Base-by-base conservation (phyloP, 2,888 invertebrate species). In the Dugesia japonica region DNA sequence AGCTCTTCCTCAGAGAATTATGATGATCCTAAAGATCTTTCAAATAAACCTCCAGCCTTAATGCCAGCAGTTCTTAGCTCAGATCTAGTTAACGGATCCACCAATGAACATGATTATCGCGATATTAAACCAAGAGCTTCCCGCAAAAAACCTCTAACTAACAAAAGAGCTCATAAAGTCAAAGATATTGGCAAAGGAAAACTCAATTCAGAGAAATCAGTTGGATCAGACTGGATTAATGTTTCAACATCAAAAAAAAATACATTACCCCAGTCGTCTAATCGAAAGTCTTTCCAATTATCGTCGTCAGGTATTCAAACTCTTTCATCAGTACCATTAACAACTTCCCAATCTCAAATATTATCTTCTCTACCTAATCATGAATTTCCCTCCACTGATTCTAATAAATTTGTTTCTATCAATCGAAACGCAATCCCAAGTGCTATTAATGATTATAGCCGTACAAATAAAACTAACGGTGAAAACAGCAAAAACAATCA, bases 1-100 rank as follows among this genome's bases (percentile, higher is more conserved):
- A 56, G n/a, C 17, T 56, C 56, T 56, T n/a, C n/a, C n/a, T 56
- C 56, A 56, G 56, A 56, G 1, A 56, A 56, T 56, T 56, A 56
- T 23, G 56, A 56, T 56, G 56, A 56, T 23, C 56, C 56, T 56
- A 56, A 56, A n/a, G 56, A 56, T 56, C 56, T 56, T 56, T 56
- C 56, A 56, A 56, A 56, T 56, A 56, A 56, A 56, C 56, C 56
- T 20, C 56, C 56, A 13, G 56, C 56, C 56, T 56, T 56, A 56
- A 56, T 56, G 56, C 56, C 56, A 56, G 56, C 56, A 20, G 56
- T 56, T 9, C 56, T 56, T n/a, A 56, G 56, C n/a, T 56, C 56
- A 7, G 56, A 56, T 23, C 17, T 56, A 23, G 56, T 56, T 23
- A 56, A 56, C 17, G 56, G 56, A 23, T 56, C 56, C 17, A 56